Base-by-base conservation (phyloP, 2,888 invertebrate genomes). In the Hololepta plana region DNA sequence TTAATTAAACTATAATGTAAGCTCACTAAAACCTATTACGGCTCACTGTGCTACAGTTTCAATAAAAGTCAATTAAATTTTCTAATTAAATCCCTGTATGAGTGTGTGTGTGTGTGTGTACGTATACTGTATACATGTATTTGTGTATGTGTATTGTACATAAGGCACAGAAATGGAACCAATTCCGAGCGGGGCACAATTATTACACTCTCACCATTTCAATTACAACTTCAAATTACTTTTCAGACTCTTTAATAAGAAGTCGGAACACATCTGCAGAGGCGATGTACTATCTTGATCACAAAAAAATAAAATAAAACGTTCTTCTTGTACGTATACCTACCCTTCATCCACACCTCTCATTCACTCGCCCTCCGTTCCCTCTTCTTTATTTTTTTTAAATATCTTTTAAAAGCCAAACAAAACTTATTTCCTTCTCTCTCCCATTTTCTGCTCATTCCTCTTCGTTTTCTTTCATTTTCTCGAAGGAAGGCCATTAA, bases 141-240 rank as follows among this genome's bases (percentile, higher is more conserved):
- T 31, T 31, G 32, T 29, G 29, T 21, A 30, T 10, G 22, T 30
- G 22, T 29, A 28, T 26, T 28, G 35, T 36, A 32, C 34, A 36
- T 33, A 36, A 38, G 38, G 43, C 44, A 42, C 40, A 43, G 46
- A 45, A 47, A 46, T 46, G 43, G 45, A 47, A 47, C 45, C 46
- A 44, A 45, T 45, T 43, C 41, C 35, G 40, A 39, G 40, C 38
- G 38, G 39, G 36, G 44, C 45, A 44, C 51, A 51, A 53, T 54
- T 53, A 54, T 53, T 52, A 52, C 47, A 51, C 51, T 50, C 49
- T 49, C 51, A 46, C 52, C 49, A 50, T 55, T 53, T 55, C 53
- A 54, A 55, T 55, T 55, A 55, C 53, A 53, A 53, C 51, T 55
- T 53, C 47, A 47, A 51, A 55, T 55, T 55, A 54, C 54, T 55